Evolutionary conservation across 2,797 vertebrate species (phyloP).

Genomic region (Mareca strepera): DNA sequence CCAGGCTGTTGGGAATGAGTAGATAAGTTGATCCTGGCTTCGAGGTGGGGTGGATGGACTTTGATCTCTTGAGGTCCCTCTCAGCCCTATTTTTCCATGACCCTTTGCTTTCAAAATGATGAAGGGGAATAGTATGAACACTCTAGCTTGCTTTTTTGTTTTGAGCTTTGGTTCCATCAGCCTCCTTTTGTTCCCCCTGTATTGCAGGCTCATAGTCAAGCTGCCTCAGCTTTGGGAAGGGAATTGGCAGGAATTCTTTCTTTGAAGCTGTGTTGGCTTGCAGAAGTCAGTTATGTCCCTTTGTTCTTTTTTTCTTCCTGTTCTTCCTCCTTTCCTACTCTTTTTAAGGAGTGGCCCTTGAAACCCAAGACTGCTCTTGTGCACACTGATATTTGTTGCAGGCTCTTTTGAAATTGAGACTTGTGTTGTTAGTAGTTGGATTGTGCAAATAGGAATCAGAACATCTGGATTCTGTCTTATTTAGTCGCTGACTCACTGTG

Average conservation of each 20-base stretch:
- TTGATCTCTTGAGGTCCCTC: slow-evolving; percentile 33
- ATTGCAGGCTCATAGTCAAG: neutral
- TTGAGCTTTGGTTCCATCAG: neutral
- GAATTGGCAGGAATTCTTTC: neutral
- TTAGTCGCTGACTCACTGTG: slow-evolving; percentile 28
- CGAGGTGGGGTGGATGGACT: neutral
- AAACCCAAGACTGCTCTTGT: slow-evolving; percentile 22
- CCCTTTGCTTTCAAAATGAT: neutral
- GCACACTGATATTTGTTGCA: neutral
- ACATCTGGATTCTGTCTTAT: slow-evolving; percentile 37
- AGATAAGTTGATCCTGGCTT: slow-evolving; percentile 30
- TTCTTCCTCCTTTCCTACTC: neutral
- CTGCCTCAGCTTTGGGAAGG: slow-evolving; percentile 17
- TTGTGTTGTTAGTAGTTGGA: neutral
- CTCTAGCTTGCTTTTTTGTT: neutral
- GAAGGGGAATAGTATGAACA: neutral
- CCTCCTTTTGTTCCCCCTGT: neutral
- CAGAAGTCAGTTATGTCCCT: neutral
- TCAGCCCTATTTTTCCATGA: slow-evolving; percentile 10
- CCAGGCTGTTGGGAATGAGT: neutral
- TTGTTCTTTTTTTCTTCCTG: neutral
- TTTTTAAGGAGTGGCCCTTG: slow-evolving; percentile 1
- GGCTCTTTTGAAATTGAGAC: neutral
- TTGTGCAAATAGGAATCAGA: slow-evolving; percentile 16
- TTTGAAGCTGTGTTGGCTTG: slow-evolving; percentile 9